Evolutionary conservation across 2,888 invertebrate genomes (phyloP).

Genomic region (Ennomos quercinarius): DNA sequence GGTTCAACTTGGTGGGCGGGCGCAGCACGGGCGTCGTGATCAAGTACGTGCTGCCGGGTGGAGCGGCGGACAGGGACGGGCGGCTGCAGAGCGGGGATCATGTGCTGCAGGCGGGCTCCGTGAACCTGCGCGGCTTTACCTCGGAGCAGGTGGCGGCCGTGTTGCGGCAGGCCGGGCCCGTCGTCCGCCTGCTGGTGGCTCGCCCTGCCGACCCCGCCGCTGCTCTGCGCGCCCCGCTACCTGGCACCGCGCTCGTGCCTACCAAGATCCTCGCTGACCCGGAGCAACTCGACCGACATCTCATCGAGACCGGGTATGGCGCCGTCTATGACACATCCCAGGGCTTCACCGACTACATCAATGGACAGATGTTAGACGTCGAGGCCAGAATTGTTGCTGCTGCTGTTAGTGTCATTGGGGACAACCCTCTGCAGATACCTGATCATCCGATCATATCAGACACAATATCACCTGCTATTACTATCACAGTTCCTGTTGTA

Average conservation of each 20-base stretch:
- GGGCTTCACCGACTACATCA: slow-evolving; percentile 72
- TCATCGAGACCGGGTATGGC: slow-evolving; percentile 91
- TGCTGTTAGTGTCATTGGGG: slow-evolving; percentile 76
- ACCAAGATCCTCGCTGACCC: slow-evolving; percentile 96
- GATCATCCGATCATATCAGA: slow-evolving; percentile 70
- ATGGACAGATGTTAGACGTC: slow-evolving; percentile 65
- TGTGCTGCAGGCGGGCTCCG: slow-evolving; percentile 97
- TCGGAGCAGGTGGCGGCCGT: slow-evolving; percentile 94
- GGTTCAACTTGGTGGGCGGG: slow-evolving; percentile 99
- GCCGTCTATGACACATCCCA: slow-evolving; percentile 83
- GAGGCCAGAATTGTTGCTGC: slow-evolving; percentile 68
- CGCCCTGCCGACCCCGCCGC: slow-evolving; percentile 95
- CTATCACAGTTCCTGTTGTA: slow-evolving; percentile 75
- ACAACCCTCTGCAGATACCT: slow-evolving; percentile 74
- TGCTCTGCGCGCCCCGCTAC: slow-evolving; percentile 90
- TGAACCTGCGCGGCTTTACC: slow-evolving; percentile 97
- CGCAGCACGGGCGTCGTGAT: slow-evolving; percentile 99
- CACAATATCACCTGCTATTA: slow-evolving; percentile 74
- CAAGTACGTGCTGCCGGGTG: slow-evolving; percentile 98
- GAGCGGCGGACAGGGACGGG: slow-evolving; percentile 98
- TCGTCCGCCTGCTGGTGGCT: slow-evolving; percentile 96
- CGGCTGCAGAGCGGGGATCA: slow-evolving; percentile 98
- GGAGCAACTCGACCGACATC: slow-evolving; percentile 94
- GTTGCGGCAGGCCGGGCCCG: slow-evolving; percentile 91
- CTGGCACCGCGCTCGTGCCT: slow-evolving; percentile 96